phyloP scores from a whole-genome alignment of 2,113 vertebrate genomes.

The Diadophis punctatus region DNA sequence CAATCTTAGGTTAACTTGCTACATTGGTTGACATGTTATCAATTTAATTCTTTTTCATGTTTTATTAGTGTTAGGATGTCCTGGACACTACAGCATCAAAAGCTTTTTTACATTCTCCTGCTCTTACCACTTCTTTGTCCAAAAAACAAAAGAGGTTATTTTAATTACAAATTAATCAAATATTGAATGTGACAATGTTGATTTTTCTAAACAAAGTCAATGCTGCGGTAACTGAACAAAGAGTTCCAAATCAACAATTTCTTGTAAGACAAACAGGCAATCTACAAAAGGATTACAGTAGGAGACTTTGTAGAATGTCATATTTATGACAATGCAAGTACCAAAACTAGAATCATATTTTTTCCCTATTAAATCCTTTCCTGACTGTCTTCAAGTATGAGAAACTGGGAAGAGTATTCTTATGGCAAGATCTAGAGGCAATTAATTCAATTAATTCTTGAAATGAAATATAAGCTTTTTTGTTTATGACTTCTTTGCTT shows the following conservation, averaged over 20 bases:
- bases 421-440: not conserved
- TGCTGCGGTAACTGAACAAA: not conserved
- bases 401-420: not conserved
- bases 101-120: not conserved
- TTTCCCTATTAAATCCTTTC: not conserved
- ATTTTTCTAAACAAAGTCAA: not conserved
- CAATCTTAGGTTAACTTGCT: not conserved
- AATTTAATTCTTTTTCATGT: conserved; percentile 4
- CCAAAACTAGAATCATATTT: not conserved
- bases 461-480: not conserved
- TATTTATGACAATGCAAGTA: not conserved
- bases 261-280: not conserved
- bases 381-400: not conserved
- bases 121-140: not conserved
- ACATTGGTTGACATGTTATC: not conserved
- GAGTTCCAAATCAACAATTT: not conserved
- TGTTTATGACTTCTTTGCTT: not conserved
- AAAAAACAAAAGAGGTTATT: not conserved
- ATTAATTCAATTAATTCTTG: not conserved
- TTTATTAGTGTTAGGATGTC: not conserved
- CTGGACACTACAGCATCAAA: not conserved
- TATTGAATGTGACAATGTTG: not conserved
- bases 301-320: not conserved
- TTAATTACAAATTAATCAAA: not conserved
- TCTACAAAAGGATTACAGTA: not conserved